Base-by-base conservation (phyloP, 2,888 invertebrate species). In the Melanargia galathea region DNA sequence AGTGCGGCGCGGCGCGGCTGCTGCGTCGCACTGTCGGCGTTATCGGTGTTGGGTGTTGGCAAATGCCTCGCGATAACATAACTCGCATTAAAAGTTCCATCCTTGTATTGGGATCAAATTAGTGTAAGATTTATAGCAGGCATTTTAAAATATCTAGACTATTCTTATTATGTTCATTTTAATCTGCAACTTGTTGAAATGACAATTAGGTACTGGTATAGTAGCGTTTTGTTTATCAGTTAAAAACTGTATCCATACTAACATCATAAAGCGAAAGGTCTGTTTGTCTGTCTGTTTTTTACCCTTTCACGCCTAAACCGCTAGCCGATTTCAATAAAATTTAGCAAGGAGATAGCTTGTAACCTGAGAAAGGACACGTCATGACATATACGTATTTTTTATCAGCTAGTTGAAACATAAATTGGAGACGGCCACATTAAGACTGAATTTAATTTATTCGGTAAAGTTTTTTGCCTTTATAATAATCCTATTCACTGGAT, bases 81-180 rank as follows among this genome's bases (percentile, higher is more conserved):
- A 51, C 51, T 52, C 35, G 33, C 20, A 33, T 52, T 52, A 20
- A 33, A 11, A 52, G 20, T 52, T 33, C 13, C 18, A 52, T 18
- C 33, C 35, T 35, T 6, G 30, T 10, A 33, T 52, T 33, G 35
- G 18, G 18, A 52, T 20, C 11, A 20, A 18, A 52, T 33, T 18
- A 51, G 33, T 18, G 16, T 18, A 11, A 18, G 10, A 33, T 18
- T 5, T 33, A 30, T 18, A 30, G 10, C 6, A 20, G 8, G 20
- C 11, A 11, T 20, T 8, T 18, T 7, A 8, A 18, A 16, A 6
- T 6, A 16, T 43, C 16, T 43, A 6, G 1, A 11, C 11, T 22
- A 6, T 18, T 20, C 7, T 46, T 18, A 7, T 6, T 30, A 30
- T 30, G 30, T 6, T 40, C 24, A 5, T 48, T 22, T 20, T 11